Percentiles rank a stretch among this genome's conserved stretches.
These are phyloP conservation scores for Aldabrachelys gigantea DNA, from an alignment of 2,113 vertebrate species.

Conservation along the genomic window DNA sequence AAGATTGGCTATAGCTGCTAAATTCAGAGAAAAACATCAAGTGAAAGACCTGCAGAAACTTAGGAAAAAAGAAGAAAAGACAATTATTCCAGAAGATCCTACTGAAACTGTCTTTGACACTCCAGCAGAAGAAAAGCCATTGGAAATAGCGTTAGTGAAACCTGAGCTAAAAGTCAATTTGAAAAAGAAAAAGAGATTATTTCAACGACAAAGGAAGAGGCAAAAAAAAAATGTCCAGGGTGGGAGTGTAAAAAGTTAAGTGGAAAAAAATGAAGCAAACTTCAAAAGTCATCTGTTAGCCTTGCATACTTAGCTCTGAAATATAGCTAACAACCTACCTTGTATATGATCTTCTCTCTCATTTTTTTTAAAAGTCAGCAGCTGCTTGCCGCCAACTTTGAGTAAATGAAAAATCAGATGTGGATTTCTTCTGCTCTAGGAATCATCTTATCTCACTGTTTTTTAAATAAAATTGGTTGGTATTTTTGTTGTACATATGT, in stretches of 20 bases:
- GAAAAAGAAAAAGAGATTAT: constrained; percentile 86
- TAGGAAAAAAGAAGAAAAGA: constrained; percentile 81
- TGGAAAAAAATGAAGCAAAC: neutral
- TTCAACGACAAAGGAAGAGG: constrained; percentile 88
- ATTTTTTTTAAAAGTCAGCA: neutral
- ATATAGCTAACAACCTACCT: no score
- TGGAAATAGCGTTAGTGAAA: constrained; percentile 82
- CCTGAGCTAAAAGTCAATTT: constrained; percentile 79
- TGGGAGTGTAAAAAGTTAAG: constrained; percentile 46
- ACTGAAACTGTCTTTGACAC: constrained; percentile 90
- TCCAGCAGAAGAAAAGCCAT: constrained; percentile 84
- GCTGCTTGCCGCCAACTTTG: constrained; percentile 1
- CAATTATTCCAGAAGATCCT: constrained; percentile 82
- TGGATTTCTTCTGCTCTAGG: neutral
- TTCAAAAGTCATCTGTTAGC: neutral
- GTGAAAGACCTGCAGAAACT: constrained; percentile 89
- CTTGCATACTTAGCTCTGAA: neutral
- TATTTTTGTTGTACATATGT: neutral
- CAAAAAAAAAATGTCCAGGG: constrained; percentile 73
- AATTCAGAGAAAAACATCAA: constrained; percentile 89
- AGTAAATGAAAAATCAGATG: constrained; percentile 16
- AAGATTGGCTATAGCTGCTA: constrained; percentile 85
- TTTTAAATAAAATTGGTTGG: constrained; percentile 29
- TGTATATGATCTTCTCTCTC: constrained; percentile 40
- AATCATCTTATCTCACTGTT: neutral